Percentiles rank a stretch among this genome's conserved stretches.
phyloP scores from a whole-genome alignment of 2,113 vertebrate genomes.

The Lophius piscatorius region DNA sequence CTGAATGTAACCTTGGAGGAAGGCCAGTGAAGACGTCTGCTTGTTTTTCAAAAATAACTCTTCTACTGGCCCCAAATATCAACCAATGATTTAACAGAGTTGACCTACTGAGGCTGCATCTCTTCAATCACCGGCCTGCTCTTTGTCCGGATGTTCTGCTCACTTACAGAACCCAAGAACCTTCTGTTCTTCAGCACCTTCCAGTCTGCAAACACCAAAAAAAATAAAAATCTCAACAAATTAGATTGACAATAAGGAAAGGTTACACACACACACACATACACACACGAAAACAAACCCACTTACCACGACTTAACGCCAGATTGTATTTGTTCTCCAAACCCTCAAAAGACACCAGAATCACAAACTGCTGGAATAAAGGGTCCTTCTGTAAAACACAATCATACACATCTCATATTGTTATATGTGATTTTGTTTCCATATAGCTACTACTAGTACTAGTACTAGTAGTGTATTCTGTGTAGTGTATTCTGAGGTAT shows the following conservation, averaged over 20 bases:
- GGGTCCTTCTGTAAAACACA: conserved; percentile 70
- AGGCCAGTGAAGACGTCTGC: too few species aligned
- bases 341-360: conserved; percentile 87
- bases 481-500: too few species aligned
- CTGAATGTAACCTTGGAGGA: too few species aligned
- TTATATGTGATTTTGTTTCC: background rate
- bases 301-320: conserved; percentile 79
- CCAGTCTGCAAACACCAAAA: conserved; percentile 79
- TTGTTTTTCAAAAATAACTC: too few species aligned
- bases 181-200: conserved; percentile 88
- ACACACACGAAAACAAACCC: background rate
- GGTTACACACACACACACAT: background rate
- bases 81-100: background rate
- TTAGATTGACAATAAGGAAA: background rate
- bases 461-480: too few species aligned
- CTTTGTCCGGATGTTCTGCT: conserved; percentile 88
- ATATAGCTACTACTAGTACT: too few species aligned
- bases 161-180: conserved; percentile 85
- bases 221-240: background rate
- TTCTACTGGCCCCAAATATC: too few species aligned
- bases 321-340: conserved; percentile 88
- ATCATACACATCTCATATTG: background rate
- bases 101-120: conserved; percentile 68
- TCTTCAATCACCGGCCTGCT: conserved; percentile 86
- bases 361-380: conserved; percentile 88